Evolutionary conservation across 2,797 vertebrate species (phyloP).

Genomic region (Oreonectes daqikongensis): DNA sequence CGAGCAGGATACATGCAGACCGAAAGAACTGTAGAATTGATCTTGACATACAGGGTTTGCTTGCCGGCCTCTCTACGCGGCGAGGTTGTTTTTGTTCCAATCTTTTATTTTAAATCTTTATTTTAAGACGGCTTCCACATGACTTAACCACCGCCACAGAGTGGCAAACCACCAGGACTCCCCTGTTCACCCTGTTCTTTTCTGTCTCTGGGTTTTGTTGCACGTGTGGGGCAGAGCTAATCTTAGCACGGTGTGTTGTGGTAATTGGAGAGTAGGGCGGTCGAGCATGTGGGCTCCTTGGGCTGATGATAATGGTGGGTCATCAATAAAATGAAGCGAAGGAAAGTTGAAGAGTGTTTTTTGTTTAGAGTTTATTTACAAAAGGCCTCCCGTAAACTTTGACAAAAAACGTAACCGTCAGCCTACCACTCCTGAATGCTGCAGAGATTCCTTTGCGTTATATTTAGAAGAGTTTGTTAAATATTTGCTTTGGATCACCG

Average conservation of each 20-base stretch:
- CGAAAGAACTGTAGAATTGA: neutral
- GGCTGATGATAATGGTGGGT: constrained; percentile 70
- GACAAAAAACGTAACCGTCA: constrained; percentile 29
- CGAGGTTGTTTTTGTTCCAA: constrained; percentile 61
- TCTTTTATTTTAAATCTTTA: constrained; percentile 57
- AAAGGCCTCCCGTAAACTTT: constrained; percentile 54
- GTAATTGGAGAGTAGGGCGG: constrained; percentile 67
- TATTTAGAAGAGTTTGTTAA: constrained; percentile 39
- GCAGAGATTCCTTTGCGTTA: constrained; percentile 34
- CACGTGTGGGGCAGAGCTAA: constrained; percentile 69
- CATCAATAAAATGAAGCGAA: constrained; percentile 68
- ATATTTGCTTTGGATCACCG: constrained; percentile 49
- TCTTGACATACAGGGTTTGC: constrained; percentile 34
- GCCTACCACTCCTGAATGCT: constrained; percentile 33
- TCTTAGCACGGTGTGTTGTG: constrained; percentile 72
- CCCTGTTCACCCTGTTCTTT: constrained; percentile 63
- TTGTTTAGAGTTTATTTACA: constrained; percentile 64
- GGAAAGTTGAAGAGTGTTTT: constrained; percentile 69
- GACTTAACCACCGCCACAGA: constrained; percentile 68
- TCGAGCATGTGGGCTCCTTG: constrained; percentile 65
- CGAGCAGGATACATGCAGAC: neutral
- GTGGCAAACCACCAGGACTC: constrained; percentile 62
- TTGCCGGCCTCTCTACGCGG: constrained; percentile 58
- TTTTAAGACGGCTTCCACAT: constrained; percentile 68
- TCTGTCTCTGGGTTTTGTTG: constrained; percentile 64